phyloP scores from a whole-genome alignment of 2,888 invertebrate genomes.

The Nyleta sp. region DNA sequence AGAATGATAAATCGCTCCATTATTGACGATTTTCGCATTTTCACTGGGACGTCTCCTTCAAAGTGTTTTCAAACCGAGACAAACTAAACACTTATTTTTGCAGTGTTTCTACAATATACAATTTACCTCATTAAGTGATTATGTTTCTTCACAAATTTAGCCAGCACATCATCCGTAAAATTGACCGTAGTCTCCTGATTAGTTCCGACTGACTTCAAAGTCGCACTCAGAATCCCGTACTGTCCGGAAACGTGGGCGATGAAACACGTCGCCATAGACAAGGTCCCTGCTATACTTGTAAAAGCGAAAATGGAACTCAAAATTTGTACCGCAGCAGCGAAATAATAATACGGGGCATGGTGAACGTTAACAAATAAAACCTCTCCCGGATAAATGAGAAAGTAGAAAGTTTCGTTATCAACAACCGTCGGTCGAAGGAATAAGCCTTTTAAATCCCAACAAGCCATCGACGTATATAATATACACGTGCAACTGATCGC shows the following conservation, averaged over 20 bases:
- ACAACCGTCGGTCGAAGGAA: neutral
- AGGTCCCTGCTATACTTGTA: constrained; percentile 3
- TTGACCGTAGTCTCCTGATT: neutral
- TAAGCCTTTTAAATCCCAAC: constrained; percentile 4
- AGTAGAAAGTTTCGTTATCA: constrained; percentile 24
- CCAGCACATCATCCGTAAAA: neutral
- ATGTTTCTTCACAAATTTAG: constrained; percentile 23
- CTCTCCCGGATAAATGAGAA: constrained; percentile 12
- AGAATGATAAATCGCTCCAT: too few relatives aligned
- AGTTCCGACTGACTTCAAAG: neutral
- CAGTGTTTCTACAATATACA: too few relatives aligned
- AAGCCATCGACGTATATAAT: neutral
- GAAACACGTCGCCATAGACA: neutral
- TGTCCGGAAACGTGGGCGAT: constrained; percentile 20
- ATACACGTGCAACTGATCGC: neutral
- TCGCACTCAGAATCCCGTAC: constrained; percentile 4
- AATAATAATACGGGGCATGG: constrained; percentile 13
- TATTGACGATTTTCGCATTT: too few relatives aligned
- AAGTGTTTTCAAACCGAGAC: too few relatives aligned
- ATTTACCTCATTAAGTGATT: constrained; percentile 30
- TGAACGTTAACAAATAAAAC: constrained; percentile 1
- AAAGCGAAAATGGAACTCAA: neutral
- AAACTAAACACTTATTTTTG: too few relatives aligned
- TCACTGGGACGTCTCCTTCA: too few relatives aligned
- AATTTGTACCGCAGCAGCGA: neutral